Evolutionary conservation across 2,113 vertebrate species (phyloP), one percentile per base, ranked within the genome.

Genomic region (Platichthys flesus): DNA sequence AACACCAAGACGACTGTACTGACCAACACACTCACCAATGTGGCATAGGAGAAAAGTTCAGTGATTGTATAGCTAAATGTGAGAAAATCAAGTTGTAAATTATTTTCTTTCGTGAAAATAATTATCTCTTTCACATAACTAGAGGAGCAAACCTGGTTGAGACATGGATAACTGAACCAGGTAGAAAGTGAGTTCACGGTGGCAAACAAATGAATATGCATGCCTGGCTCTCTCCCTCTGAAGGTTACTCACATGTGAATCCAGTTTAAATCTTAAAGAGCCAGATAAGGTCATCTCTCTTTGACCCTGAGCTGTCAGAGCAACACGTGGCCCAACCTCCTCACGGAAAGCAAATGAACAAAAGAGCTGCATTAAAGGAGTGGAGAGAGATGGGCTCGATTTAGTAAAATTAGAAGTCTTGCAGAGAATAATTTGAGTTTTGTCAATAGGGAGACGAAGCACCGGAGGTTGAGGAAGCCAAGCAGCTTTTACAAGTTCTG

Each of bases 391-490:
- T 47, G 45, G 54, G 59, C 51, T 72, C 3, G 23, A 67, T 66
- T 60, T 51, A 59, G n/a, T 42, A 49, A 7, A 31, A 31, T 6
- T 51, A 28, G 26, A 28, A 28, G 10, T 64, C 14, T 74, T 72
- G 65, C 58, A 74, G 84, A 74, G 75, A 72, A 70, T 68, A 62
- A 85, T 85, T 47, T 75, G n/a, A 71, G 57, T 80, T 67, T 75
- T 71, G 71, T 74, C 82, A 69, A 40, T 20, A 51, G 64, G 78
- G 62, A 73, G 64, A 81, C 81, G 67, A 82, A 67, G 75, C 64
- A 49, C 24, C 45, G 73, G 56, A 60, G 40, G 87, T 74, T 60
- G 42, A 77, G 5, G 69, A 20, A 18, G 47, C 47, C 47, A 15
- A 16, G 47, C 16, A 20, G 47, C 15, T 51, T 75, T 59, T 71